Evolutionary conservation across 2,113 vertebrate genomes (phyloP).

Genomic region (Pelusios castaneus): DNA sequence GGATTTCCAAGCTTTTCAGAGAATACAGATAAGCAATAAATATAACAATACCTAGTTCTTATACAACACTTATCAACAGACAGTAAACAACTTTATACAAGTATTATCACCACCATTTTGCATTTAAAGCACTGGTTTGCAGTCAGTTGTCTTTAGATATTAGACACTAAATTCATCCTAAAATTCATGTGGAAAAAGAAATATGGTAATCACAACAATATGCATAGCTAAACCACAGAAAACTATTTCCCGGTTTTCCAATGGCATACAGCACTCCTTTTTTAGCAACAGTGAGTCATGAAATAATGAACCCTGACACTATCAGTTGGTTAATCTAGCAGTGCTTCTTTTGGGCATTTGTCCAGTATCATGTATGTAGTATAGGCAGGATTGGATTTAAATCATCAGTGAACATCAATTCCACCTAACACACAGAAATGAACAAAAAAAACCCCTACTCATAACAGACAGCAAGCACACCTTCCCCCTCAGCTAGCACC

Average conservation of each 20-base stretch:
- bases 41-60: neutral
- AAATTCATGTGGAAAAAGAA: neutral
- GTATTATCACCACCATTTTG: neutral
- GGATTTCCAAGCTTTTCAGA: neutral
- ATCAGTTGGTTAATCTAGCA: neutral
- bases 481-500: neutral
- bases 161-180: neutral
- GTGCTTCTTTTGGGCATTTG: neutral
- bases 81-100: neutral
- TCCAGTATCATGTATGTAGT: neutral
- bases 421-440: neutral
- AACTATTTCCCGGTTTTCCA: neutral
- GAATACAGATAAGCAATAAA: neutral
- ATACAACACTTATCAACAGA: too few relatives aligned
- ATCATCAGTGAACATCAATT: neutral
- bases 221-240: neutral
- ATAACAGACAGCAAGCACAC: neutral
- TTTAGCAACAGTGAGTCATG: neutral
- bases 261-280: neutral
- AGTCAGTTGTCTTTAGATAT: neutral
- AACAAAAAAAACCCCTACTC: neutral
- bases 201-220: neutral
- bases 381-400: neutral
- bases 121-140: neutral
- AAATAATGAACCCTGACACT: neutral